Conservation (phyloP, 2,113 vertebrate species). For the Edolisoma coerulescens region DNA sequence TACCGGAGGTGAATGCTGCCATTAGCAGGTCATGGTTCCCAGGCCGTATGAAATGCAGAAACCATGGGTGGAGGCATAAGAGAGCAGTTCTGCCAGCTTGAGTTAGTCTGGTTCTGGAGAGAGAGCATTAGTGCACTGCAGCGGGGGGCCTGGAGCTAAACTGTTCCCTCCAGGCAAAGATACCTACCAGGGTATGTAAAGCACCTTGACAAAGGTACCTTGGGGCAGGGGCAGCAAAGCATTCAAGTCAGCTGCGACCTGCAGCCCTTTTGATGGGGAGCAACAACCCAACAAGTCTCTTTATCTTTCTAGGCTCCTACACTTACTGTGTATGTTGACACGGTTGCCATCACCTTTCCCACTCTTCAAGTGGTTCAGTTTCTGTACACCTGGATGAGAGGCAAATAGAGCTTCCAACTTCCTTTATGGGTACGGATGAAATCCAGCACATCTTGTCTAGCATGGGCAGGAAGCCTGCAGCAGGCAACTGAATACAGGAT, state of each 20-base stretch:
- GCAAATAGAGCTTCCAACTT: background rate
- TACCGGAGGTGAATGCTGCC: background rate
- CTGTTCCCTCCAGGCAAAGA: background rate
- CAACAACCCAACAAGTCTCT: background rate
- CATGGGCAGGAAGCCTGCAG: background rate
- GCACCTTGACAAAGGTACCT: background rate
- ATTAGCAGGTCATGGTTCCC: background rate
- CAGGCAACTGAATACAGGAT: background rate
- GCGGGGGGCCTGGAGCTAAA: background rate
- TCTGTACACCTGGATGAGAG: background rate
- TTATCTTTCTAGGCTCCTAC: background rate
- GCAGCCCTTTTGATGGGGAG: background rate
- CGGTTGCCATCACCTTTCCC: background rate
- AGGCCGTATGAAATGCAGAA: background rate
- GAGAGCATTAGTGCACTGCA: background rate
- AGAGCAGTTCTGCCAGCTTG: background rate
- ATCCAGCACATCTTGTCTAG: background rate
- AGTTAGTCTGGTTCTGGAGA: background rate
- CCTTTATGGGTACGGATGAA: background rate
- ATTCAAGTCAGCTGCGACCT: background rate
- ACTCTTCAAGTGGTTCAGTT: background rate
- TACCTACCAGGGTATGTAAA: background rate
- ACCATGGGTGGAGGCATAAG: background rate
- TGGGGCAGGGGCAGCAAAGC: background rate
- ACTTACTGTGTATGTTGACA: background rate